A percentile compares a stretch with the other conserved stretches of the same genome.
These are phyloP conservation scores for Silurus meridionalis DNA, from an alignment of 2,113 vertebrate genomes.

Conservation along the genomic window DNA sequence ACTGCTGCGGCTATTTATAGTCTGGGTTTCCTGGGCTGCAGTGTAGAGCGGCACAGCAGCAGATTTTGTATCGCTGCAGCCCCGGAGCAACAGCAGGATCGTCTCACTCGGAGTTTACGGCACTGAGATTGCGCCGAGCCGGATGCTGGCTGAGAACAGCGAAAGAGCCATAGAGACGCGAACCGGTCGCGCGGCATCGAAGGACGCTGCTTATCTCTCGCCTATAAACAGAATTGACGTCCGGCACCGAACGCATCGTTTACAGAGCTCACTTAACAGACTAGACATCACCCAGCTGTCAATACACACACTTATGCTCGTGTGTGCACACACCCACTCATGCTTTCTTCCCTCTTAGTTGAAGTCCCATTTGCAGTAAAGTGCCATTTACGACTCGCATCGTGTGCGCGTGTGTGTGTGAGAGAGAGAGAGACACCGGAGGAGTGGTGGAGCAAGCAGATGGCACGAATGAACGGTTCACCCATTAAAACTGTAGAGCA, in stretches of 20 bases:
- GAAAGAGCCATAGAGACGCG: not conserved
- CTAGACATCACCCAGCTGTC: slow-evolving; percentile 21
- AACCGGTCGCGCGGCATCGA: not conserved
- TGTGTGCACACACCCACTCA: not conserved
- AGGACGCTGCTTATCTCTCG: not conserved
- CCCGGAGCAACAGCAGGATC: slow-evolving; percentile 33
- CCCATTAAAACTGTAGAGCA: slow-evolving; percentile 18
- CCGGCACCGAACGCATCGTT: not conserved
- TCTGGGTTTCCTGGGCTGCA: slow-evolving; percentile 26
- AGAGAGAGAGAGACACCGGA: not conserved
- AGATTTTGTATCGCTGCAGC: slow-evolving; percentile 40
- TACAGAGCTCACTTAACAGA: not conserved
- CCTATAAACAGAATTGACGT: not conserved
- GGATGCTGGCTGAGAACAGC: not conserved
- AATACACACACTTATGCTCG: not conserved
- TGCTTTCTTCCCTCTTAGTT: slow-evolving; percentile 1
- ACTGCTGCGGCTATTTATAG: slow-evolving; percentile 49
- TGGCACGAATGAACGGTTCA: slow-evolving; percentile 28
- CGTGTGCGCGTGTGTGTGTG: not conserved
- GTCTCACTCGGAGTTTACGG: not conserved
- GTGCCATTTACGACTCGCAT: not conserved
- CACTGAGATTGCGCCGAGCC: slow-evolving; percentile 11
- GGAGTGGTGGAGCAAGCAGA: slow-evolving; percentile 17
- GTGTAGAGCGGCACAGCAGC: slow-evolving; percentile 15
- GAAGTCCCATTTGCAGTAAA: slow-evolving; percentile 1